Percentiles rank a stretch among this genome's conserved stretches.
Conservation (phyloP, 2,888 invertebrate genomes). For the Saturnia japonica region DNA sequence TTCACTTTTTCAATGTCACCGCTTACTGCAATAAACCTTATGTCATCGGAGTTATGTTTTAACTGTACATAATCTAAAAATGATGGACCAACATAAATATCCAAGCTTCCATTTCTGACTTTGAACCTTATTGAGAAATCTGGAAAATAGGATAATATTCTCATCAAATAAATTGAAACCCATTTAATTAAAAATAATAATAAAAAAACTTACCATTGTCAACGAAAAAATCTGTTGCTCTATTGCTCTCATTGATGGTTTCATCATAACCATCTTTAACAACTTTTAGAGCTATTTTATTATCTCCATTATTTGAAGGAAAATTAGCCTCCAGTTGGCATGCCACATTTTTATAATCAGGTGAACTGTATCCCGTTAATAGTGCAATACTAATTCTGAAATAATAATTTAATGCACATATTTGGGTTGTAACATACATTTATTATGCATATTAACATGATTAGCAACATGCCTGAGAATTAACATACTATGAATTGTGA, state of each 20-base stretch:
- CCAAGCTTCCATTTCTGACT: conserved; percentile 28
- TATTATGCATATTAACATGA: too few relatives aligned
- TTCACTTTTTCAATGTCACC: conserved; percentile 53
- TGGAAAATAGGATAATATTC: conserved; percentile 31
- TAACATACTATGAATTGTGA: too few relatives aligned
- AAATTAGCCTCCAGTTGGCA: conserved; percentile 51
- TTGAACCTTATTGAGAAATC: conserved; percentile 39
- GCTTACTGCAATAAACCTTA: conserved; percentile 44
- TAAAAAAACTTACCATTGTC: conserved; percentile 20
- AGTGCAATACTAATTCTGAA: conserved; percentile 50
- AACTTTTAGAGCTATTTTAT: conserved; percentile 35
- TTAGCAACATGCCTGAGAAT: too few relatives aligned
- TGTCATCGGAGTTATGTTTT: conserved; percentile 46
- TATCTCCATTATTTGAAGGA: conserved; percentile 31
- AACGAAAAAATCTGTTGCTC: conserved; percentile 42
- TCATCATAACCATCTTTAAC: conserved; percentile 41
- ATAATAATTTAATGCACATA: conserved; percentile 24
- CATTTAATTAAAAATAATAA: neutral
- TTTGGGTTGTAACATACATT: neutral
- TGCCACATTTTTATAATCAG: conserved; percentile 54
- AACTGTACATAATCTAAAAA: conserved; percentile 40
- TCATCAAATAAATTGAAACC: neutral
- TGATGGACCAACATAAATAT: conserved; percentile 39
- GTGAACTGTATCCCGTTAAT: conserved; percentile 41
- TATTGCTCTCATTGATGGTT: conserved; percentile 31